A percentile compares a stretch with the other conserved stretches of the same genome.
Conservation (phyloP, 2,888 invertebrate species). For the Cataglyphis altisquamis region DNA sequence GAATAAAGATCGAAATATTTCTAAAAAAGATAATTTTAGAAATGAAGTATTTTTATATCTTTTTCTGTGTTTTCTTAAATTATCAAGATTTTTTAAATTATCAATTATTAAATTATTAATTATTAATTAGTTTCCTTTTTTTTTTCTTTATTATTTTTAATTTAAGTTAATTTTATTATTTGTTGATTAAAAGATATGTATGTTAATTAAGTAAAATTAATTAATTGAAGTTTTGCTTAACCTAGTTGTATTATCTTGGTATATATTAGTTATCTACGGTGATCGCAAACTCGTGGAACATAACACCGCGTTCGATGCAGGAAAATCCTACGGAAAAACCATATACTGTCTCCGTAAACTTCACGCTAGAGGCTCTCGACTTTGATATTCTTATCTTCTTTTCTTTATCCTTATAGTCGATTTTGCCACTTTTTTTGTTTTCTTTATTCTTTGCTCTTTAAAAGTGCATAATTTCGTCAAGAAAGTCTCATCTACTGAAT, state of each 20-base stretch:
- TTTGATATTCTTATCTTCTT: conserved; percentile 32
- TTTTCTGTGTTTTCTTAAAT: background rate
- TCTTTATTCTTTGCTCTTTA: background rate
- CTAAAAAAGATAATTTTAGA: background rate
- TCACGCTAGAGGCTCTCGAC: conserved; percentile 9
- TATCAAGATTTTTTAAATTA: background rate
- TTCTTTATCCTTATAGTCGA: background rate
- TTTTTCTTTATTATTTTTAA: background rate
- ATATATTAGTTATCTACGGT: conserved; percentile 26
- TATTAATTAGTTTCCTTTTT: background rate
- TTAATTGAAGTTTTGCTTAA: conserved; percentile 31
- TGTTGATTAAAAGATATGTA: conserved; percentile 12
- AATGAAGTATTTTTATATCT: background rate
- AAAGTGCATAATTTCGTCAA: background rate
- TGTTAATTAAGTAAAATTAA: background rate
- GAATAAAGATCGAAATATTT: background rate
- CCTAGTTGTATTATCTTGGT: conserved; percentile 20
- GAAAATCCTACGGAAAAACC: conserved; percentile 22
- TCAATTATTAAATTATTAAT: too few species aligned
- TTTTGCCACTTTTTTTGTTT: background rate
- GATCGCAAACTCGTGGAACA: conserved; percentile 23
- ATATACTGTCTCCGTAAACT: conserved; percentile 27
- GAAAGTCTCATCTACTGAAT: conserved; percentile 6
- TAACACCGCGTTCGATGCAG: conserved; percentile 18
- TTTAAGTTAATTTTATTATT: background rate